Evolutionary conservation across 2,113 vertebrate genomes (phyloP), one percentile per base, ranked within the genome.

Genomic region (Dasypus novemcinctus): DNA sequence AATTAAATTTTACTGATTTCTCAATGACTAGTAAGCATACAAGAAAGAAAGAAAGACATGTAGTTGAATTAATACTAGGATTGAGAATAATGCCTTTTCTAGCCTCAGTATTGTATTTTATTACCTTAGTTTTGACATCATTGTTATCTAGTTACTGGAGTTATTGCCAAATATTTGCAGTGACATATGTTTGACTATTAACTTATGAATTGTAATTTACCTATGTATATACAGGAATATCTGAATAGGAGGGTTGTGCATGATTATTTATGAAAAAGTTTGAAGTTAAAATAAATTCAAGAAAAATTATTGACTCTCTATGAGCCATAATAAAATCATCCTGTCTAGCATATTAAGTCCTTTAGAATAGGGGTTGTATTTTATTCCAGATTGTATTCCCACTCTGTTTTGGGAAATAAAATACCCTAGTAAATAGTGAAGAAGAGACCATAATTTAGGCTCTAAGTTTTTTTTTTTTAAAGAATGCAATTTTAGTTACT

Each of bases 141-240:
- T n/a, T 79, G 46, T 79, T 90, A 82, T 59, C 36, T 29, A 72
- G 54, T 84, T 84, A 63, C 15, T 92, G 11, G 76, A 90, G 31
- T 79, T 87, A 94, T 18, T 90, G 41, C 36, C 71, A 90, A 43
- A 54, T 52, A 80, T 76, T 69, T 84, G 10, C 33, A 87, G 52
- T 84, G 59, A 64, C 6, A 80, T 92, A 36, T 63, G 29, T 46
- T 85, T 93, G 91, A 85, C 46, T 78, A 81, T 93, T 87, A 93
- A 91, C 29, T 82, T 94, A n/a, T 83, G 64, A 92, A 89, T 36
- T 96, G 49, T 27, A 95, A 72, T 74, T 91, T 82, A 86, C 74
- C 69, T 87, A 15, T 63, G n/a, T 85, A 89, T 46, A 61, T 61
- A 93, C 46, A 83, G 41, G 57, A 20, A 92, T 66, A 66, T 38